phyloP scores from a whole-genome alignment of 2,113 vertebrate genomes.

The Osmerus eperlanus region DNA sequence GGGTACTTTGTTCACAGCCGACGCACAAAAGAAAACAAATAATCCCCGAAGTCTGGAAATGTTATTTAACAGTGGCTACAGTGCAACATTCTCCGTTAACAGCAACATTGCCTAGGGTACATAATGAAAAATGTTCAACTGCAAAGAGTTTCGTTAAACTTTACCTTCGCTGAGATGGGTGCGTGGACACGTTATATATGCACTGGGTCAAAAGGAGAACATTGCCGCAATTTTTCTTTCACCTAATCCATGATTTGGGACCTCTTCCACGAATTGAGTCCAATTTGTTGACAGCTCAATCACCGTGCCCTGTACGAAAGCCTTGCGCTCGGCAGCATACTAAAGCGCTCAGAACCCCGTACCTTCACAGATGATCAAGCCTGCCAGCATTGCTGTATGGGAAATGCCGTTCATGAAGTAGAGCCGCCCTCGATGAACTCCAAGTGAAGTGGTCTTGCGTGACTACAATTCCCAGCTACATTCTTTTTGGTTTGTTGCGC shows the following conservation, averaged over 20 bases:
- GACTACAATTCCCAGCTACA: slow-evolving; percentile 25
- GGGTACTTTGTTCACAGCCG: no score
- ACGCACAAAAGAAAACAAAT: no score
- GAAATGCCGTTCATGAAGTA: slow-evolving; percentile 60
- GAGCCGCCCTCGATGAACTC: not conserved
- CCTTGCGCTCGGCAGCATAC: slow-evolving; percentile 35
- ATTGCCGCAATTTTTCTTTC: slow-evolving; percentile 38
- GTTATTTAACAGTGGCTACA: not conserved
- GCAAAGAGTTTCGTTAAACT: slow-evolving; percentile 54
- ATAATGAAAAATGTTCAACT: slow-evolving; percentile 28
- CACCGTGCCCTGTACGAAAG: slow-evolving; percentile 23
- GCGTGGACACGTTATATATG: slow-evolving; percentile 38
- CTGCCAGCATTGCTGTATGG: slow-evolving; percentile 56
- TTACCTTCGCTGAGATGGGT: slow-evolving; percentile 57
- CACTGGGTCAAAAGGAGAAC: slow-evolving; percentile 29
- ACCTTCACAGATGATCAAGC: slow-evolving; percentile 18
- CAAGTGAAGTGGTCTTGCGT: not conserved
- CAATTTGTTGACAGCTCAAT: slow-evolving; percentile 36
- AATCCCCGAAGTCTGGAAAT: no score
- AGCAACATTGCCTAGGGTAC: no score
- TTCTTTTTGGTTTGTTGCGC: not conserved
- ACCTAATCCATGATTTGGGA: slow-evolving; percentile 29
- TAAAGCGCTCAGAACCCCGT: slow-evolving; percentile 41
- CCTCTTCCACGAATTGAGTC: slow-evolving; percentile 29
- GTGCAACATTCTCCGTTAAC: no score